Evolutionary conservation across 2,113 vertebrate species (phyloP), one percentile per base, ranked within the genome.

Genomic region (Candoia aspera): DNA sequence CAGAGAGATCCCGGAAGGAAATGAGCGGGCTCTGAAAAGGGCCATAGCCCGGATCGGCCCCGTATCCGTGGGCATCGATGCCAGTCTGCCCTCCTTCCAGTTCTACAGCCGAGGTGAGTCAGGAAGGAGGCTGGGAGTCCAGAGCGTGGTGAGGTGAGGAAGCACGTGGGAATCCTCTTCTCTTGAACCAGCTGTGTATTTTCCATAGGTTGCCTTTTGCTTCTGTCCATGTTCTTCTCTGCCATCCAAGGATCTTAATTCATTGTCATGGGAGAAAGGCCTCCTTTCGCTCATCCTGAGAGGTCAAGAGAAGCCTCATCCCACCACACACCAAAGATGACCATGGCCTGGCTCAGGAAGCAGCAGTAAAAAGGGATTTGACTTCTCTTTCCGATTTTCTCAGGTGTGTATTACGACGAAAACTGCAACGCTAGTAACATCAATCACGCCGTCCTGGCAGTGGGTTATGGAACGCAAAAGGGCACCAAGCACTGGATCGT

Each of bases 401-500:
- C 93, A 99, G 99, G 99, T 0, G 97, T 99, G 60, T 99, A 99
- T 96, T 99, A 98, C 0, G 99, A 99, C 6, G 94, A 95, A 92
- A 98, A 96, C 94, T 99, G 99, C 92, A 98, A 98, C 23, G 95
- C 97, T 0, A 97, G 97, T 0, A 97, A 98, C 92, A 94, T 99
- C 97, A 99, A 99, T 96, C 99, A 99, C 0, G 99, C 99, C 0
- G 97, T 99, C 94, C 96, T 99, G 96, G 98, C 97, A 0, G 99
- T 99, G 90, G 99, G 99, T 8, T 99, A 98, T 0, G 99, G 99
- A 2, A 96, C 95, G 0, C 92, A 97, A 94, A 99, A 98, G 86
- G 98, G 98, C 55, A 97, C 95, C 94, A 99, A 99, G 94, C 98
- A 98, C 96, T 99, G 98, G 98, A 99, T 99, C 92, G 91, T 99